Evolutionary conservation across 2,113 vertebrate species (phyloP), one percentile per base, ranked within the genome.

Genomic region (Aptenodytes forsteri): DNA sequence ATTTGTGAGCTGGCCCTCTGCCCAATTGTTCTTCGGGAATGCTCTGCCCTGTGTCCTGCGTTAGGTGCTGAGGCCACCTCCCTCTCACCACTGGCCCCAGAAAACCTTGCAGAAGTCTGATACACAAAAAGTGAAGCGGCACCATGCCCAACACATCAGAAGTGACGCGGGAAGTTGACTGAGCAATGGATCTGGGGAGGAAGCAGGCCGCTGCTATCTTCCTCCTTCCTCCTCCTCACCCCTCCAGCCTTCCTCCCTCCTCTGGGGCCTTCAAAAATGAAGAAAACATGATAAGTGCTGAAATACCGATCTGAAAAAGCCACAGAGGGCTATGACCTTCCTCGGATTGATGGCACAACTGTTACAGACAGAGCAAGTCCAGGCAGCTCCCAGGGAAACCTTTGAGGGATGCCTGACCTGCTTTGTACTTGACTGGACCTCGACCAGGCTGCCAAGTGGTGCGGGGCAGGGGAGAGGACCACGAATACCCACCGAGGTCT

Each of bases 131-230:
- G 34, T 0, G 2, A 66, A 36, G 83, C 7, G 61, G 30, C 61
- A 58, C 34, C 12, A 0, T 13, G 66, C 22, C 56, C 76, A 62
- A 16, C 7, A 10, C 27, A 16, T 27, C 30, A 44, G 34, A 58
- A 71, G 16, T 11, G 91, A 22, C 18, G 3, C 0, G 12, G 46
- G 55, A 78, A 84, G 22, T 6, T 0, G 4, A n/a, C 5, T 0
- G 2, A 65, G 46, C 50, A 32, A 55, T 27, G 55, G 52, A 70
- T 54, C 29, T 42, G 36, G 32, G 55, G 40, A 49, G 61, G 23
- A 75, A 49, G 62, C 11, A 79, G 56, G 12, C 2, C 2, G 14
- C 46, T 54, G 59, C 23, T 34, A 4, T 15, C 42, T 23, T 50
- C 46, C 25, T 86, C 52, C 56, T 13, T 90, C 76, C 65, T 89